These are phyloP conservation scores for Amphiura filiformis DNA, from an alignment of 35 echinoderm and acorn worm genomes.

Conservation along the genomic window DNA sequence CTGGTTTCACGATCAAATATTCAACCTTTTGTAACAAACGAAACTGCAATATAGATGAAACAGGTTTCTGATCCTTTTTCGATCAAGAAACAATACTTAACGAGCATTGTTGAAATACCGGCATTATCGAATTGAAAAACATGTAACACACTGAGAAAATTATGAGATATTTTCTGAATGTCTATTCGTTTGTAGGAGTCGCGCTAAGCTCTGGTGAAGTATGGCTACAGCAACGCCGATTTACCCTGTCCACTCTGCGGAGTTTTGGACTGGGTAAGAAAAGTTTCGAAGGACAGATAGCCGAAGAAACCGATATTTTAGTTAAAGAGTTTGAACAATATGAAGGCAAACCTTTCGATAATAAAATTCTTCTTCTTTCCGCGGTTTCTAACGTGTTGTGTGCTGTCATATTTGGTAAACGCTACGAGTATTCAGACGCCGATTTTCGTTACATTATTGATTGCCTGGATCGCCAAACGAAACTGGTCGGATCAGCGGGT, in stretches of 20 bases:
- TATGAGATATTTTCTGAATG: too few species aligned
- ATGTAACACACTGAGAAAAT: too few species aligned
- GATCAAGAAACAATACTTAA: too few species aligned
- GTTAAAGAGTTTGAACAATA: constrained; percentile 3
- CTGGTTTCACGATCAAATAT: too few species aligned
- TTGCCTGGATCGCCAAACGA: neutral
- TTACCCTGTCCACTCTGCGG: constrained; percentile 10
- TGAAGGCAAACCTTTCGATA: constrained; percentile 28
- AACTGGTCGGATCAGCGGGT: constrained; percentile 29
- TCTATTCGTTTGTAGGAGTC: constrained; percentile 11
- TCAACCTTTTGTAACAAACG: too few species aligned
- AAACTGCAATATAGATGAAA: too few species aligned
- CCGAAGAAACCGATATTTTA: neutral
- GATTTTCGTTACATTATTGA: constrained; percentile 31
- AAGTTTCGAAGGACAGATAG: constrained; percentile 37
- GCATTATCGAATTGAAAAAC: too few species aligned
- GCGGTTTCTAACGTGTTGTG: constrained; percentile 47
- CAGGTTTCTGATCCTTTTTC: too few species aligned
- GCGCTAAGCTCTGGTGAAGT: constrained; percentile 6
- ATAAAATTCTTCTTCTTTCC: neutral
- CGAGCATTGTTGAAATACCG: too few species aligned
- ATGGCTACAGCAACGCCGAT: constrained; percentile 35
- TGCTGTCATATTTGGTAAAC: constrained; percentile 43
- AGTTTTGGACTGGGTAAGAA: constrained; percentile 29
- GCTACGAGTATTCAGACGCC: constrained; percentile 54